A percentile compares a stretch with the other conserved stretches of the same genome.
These are phyloP conservation scores for Gambelia wislizenii DNA, from an alignment of 2,797 vertebrate species.

Conservation along the genomic window DNA sequence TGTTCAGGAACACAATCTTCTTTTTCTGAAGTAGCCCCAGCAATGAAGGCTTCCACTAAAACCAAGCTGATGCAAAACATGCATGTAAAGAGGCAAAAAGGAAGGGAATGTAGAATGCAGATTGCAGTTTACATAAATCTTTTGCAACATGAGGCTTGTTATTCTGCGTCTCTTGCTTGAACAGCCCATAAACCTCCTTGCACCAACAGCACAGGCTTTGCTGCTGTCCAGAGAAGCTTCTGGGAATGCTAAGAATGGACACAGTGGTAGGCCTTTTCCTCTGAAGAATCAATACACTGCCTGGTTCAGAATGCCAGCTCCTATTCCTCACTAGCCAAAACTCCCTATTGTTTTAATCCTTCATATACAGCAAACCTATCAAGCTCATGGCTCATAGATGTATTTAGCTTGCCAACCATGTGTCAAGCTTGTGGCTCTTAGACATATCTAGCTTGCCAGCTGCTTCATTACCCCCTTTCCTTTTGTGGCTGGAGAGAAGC, in stretches of 20 bases:
- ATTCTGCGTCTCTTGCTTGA: not conserved
- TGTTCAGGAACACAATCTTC: not conserved
- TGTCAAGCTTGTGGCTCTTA: not conserved
- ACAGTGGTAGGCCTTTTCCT: not conserved
- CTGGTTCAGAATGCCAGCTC: not conserved
- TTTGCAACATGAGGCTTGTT: not conserved
- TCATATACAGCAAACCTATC: constrained; percentile 4
- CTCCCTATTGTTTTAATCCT: not conserved
- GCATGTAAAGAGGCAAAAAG: not conserved
- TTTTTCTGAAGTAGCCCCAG: not conserved
- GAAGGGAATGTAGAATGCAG: too few species aligned
- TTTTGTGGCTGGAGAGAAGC: not conserved
- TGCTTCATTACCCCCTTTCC: constrained; percentile 2
- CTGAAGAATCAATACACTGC: not conserved
- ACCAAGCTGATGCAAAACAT: not conserved
- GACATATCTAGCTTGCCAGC: not conserved
- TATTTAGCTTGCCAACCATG: constrained; percentile 3
- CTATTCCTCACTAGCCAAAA: not conserved
- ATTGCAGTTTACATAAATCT: not conserved
- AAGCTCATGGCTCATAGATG: not conserved
- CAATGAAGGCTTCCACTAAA: constrained; percentile 5
- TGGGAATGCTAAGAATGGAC: constrained; percentile 18
- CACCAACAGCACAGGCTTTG: not conserved
- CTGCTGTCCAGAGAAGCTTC: constrained; percentile 40
- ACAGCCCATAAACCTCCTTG: not conserved